Conservation (phyloP, 1,140 invertebrate species). For the Hylyphantes graminicola region DNA sequence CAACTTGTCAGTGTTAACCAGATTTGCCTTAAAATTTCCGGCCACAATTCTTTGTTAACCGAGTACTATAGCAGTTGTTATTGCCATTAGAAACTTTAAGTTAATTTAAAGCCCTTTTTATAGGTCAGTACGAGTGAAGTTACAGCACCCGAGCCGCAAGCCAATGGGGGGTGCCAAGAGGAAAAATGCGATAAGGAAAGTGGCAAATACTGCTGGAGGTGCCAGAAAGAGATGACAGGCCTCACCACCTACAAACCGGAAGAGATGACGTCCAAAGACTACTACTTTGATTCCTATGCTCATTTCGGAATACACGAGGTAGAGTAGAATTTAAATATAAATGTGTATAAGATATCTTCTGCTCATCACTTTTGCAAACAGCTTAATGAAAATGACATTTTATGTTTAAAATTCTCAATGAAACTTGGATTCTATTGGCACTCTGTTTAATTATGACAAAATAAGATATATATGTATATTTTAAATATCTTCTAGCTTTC, state of each 20-base stretch:
- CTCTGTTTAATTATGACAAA: too few relatives aligned
- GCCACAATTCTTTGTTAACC: too few relatives aligned
- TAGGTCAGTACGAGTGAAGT: constrained; percentile 29
- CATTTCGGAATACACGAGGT: constrained; percentile 99
- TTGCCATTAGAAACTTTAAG: background rate
- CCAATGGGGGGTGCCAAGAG: constrained; percentile 13
- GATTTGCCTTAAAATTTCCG: too few relatives aligned
- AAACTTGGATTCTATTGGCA: too few relatives aligned
- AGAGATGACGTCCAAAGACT: constrained; percentile 74
- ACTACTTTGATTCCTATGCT: constrained; percentile 99
- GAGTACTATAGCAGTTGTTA: background rate
- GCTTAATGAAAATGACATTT: too few relatives aligned
- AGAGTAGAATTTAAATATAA: background rate
- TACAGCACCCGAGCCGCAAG: background rate
- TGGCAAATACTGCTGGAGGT: constrained; percentile 54
- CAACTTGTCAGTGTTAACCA: too few relatives aligned
- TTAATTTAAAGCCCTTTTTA: background rate
- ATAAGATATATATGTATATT: too few relatives aligned
- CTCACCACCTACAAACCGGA: constrained; percentile 61
- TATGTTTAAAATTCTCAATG: too few relatives aligned
- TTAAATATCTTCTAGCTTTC: too few relatives aligned
- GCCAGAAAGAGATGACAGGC: constrained; percentile 61
- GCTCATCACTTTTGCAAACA: too few relatives aligned
- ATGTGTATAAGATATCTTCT: too few relatives aligned
- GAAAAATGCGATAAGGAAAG: background rate